Base-by-base conservation (phyloP, 2,888 invertebrate species). In the Invenusta paracnida region DNA sequence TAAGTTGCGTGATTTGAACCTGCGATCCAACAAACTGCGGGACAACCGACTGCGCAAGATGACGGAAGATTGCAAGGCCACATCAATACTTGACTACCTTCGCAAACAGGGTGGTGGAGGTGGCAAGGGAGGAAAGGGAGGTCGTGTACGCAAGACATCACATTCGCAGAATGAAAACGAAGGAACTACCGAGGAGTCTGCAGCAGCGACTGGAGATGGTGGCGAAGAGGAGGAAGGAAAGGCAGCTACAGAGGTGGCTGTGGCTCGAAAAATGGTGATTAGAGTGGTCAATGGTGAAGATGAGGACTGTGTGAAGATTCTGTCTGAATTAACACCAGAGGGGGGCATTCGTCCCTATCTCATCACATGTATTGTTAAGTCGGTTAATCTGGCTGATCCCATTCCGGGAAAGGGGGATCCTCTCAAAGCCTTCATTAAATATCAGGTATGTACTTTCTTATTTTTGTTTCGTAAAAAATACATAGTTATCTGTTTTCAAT, bases 1-100 rank as follows among this genome's bases (percentile, higher is more conserved):
- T 0, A 95, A 95, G 91, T 90, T 95, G n/a, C 95, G 95, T 92
- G 95, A 95, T 89, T 88, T 95, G 0, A 93, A 94, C 89, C 92
- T 95, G 30, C 94, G 94, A 91, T 94, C 94, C 1, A 96, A 96
- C 91, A 94, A 94, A 87, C 91, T 95, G 25, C 90, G 93, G 0
- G 95, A 95, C 90, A 94, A 94, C 88, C 93, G 95, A 2, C 93
- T 96, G 67, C 92, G 93, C 88, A 95, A 95, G 90, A 91, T 95
- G 0, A 94, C 95, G 88, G 90, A 91, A 66, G 95, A 95, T 89
- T 94, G 94, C 88, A 89, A 89, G 82, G 93, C 94, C 0, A 95
- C 95, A 89, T 48, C 95, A 90, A 93, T 95, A 0, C 88, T 95
- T 29, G 95, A 95, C 89, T 95, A 95, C 89, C 93, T 95, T 0